These are phyloP conservation scores for Prolemur simus DNA, from an alignment of 2,113 vertebrate genomes.

Conservation along the genomic window DNA sequence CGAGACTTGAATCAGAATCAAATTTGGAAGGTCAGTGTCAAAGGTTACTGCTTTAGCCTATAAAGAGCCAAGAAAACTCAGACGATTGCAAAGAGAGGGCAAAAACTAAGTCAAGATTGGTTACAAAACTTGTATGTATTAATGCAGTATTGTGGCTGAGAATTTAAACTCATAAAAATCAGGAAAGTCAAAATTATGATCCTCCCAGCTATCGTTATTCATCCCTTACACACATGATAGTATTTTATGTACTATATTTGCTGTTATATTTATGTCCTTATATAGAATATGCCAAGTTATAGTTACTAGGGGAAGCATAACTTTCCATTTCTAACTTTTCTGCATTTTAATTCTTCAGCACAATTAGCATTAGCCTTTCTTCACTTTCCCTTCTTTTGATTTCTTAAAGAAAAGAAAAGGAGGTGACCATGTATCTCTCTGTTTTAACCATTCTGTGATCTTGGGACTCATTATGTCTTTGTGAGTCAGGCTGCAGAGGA, in stretches of 20 bases:
- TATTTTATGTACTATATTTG: conserved; percentile 70
- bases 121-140: conserved; percentile 62
- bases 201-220: conserved; percentile 62
- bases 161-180: conserved; percentile 71
- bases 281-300: conserved; percentile 66
- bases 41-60: not conserved
- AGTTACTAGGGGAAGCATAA: conserved; percentile 71
- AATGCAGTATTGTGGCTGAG: conserved; percentile 49
- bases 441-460: not conserved
- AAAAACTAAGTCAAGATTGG: conserved; percentile 55
- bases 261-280: conserved; percentile 74
- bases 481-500: not conserved
- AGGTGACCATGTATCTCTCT: not conserved
- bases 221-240: conserved; percentile 44
- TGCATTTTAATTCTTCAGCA: conserved; percentile 63
- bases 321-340: conserved; percentile 65
- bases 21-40: conserved; percentile 60
- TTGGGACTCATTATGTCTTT: not conserved
- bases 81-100: not conserved
- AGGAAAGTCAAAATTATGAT: conserved; percentile 70
- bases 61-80: conserved; percentile 4
- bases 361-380: not conserved
- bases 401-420: not conserved
- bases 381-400: conserved; percentile 10
- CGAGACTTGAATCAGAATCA: conserved; percentile 51